Conservation (phyloP, 2,797 vertebrate genomes). For the Linurgus olivaceus region DNA sequence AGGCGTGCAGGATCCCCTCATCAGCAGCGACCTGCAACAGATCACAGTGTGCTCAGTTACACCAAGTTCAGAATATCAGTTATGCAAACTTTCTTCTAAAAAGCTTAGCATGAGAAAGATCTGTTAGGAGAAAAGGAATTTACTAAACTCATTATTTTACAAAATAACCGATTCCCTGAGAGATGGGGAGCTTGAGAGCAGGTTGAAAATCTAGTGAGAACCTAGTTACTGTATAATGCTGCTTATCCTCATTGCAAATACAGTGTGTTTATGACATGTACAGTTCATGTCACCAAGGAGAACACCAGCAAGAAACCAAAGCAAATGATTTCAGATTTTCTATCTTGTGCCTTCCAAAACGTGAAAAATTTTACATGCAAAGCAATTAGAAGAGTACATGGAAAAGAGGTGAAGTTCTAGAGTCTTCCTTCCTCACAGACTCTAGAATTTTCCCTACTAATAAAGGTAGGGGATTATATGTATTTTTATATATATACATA, state of each 20-base stretch:
- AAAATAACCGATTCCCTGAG: not conserved
- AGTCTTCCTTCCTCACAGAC: not conserved
- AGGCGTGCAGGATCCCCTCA: slow-evolving; percentile 84
- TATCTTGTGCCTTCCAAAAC: not conserved
- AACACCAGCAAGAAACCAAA: not conserved
- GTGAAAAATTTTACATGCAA: not conserved
- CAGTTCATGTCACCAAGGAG: not conserved
- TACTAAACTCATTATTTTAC: not conserved
- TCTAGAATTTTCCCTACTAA: not conserved
- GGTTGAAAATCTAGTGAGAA: not conserved
- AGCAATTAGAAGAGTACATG: not conserved
- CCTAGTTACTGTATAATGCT: not conserved
- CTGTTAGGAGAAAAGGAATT: not conserved
- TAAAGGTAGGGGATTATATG: not conserved
- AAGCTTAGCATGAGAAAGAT: not conserved
- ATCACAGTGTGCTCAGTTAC: not conserved
- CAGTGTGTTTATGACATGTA: not conserved
- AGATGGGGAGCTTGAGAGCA: not conserved
- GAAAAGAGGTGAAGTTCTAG: not conserved
- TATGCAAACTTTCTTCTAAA: not conserved
- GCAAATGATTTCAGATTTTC: not conserved
- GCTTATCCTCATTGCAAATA: not conserved
- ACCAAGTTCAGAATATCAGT: not conserved
- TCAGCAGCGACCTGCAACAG: slow-evolving; percentile 80
- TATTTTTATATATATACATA: not conserved